Evolutionary conservation across 1,140 invertebrate species (phyloP), one percentile per base, ranked within the genome.

Genomic region (Musca domestica): DNA sequence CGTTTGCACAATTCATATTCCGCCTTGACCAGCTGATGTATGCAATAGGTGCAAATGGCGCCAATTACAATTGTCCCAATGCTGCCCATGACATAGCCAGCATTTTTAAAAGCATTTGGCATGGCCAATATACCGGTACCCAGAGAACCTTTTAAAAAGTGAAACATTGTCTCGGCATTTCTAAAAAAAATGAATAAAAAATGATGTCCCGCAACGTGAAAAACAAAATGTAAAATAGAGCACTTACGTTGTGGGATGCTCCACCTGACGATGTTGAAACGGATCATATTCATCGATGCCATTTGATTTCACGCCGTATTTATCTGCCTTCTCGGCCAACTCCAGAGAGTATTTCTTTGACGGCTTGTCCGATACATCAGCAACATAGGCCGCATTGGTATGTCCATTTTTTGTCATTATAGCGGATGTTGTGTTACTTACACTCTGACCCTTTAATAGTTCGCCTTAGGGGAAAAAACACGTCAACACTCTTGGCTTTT

Each of bases 111-210:
- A 0, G 94, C 94, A 74, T 89, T 87, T 2, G 94, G 92, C 91
- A 96, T 95, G 17, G 94, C 94, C 56, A 96, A 77, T 52, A 96
- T 92, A 6, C 95, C 94, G 0, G 94, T 95, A 6, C 95, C 95
- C 65, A 96, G 86, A 75, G 94, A 95, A 22, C 91, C 92, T 75
- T 95, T 95, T 19, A 94, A 78, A 69, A 95, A 80, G 77, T 95
- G 92, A 70, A 94, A 88, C 70, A 94, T 83, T 0, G 92, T 94
- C 68, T 93, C 91, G 25, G 83, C 82, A 82, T 92, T 92, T 63
- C 92, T 93, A 74, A 14, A 83, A 20, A 48, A 51, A 23, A 10
- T 19, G 7, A 17, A 23, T 2, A 30, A 71, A 71, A 71, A 74
- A 56, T 22, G 27, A n/a, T 67, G 27, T 27, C 17, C 23, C 10